Evolutionary conservation across 1,140 invertebrate species (phyloP).

Genomic region (Ptiloglossa arizonensis): DNA sequence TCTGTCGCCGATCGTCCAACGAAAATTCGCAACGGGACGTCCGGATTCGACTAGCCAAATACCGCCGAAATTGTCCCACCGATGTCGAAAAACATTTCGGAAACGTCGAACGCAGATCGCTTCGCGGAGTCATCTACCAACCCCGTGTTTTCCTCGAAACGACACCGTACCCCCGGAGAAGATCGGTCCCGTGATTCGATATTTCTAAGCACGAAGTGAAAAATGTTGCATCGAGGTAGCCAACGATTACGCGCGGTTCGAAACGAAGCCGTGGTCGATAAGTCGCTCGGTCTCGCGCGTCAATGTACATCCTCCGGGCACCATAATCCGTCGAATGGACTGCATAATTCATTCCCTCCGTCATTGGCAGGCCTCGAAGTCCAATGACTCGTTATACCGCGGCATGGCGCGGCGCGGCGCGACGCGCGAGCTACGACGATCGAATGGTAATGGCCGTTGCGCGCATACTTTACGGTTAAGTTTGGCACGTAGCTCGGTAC

Average conservation of each 20-base stretch:
- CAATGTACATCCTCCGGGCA: conserved; percentile 59
- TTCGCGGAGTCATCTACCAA: too few relatives aligned
- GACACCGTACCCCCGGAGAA: too few relatives aligned
- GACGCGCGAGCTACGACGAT: conserved; percentile 50
- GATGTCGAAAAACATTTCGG: too few relatives aligned
- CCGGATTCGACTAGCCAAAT: too few relatives aligned
- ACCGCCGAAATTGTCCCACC: too few relatives aligned
- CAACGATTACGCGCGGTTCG: conserved; percentile 14
- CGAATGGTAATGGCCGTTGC: conserved; percentile 61
- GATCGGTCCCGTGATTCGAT: too few relatives aligned
- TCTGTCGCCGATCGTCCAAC: too few relatives aligned
- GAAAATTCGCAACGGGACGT: too few relatives aligned
- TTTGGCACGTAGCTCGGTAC: conserved; percentile 55
- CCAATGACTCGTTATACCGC: conserved; percentile 60
- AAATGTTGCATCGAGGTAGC: not conserved
- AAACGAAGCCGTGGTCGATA: conserved; percentile 55
- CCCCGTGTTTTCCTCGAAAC: too few relatives aligned
- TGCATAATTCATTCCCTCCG: conserved; percentile 65
- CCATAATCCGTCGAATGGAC: conserved; percentile 62
- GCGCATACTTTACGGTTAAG: conserved; percentile 50
- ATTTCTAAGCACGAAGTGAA: not conserved
- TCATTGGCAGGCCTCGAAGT: conserved; percentile 61
- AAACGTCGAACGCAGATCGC: too few relatives aligned
- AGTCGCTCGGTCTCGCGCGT: conserved; percentile 52
- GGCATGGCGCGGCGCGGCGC: conserved; percentile 33